Percentiles rank a stretch among this genome's conserved stretches.
These are phyloP conservation scores for Heterochromis multidens DNA, from an alignment of 2,113 vertebrate genomes.

Conservation along the genomic window DNA sequence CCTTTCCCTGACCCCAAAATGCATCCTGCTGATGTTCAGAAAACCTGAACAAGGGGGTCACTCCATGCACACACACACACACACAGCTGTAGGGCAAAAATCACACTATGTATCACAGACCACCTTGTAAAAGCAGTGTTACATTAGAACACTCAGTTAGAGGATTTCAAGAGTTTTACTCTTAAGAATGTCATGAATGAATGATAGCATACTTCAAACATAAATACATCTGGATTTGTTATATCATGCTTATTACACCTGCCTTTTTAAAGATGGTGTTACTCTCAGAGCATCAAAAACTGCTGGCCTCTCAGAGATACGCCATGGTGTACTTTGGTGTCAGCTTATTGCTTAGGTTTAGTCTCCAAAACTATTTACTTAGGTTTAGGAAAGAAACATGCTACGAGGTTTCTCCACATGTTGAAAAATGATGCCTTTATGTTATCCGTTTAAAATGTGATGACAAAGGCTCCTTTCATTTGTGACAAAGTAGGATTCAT, in stretches of 20 bases:
- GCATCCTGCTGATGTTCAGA: conserved; percentile 43
- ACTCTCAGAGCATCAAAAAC: not conserved
- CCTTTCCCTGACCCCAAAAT: conserved; percentile 33
- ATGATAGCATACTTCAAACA: not conserved
- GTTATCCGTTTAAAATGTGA: not conserved
- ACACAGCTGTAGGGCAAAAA: not conserved
- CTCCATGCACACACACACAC: not conserved
- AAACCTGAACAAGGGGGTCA: conserved; percentile 38
- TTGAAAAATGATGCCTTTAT: not conserved
- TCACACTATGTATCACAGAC: not conserved
- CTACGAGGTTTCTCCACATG: not conserved
- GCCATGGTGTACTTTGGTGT: not conserved
- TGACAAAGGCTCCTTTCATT: not conserved
- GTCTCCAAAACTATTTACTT: too few species aligned
- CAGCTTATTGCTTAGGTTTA: too few species aligned
- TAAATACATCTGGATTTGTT: too few species aligned
- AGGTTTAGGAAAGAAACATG: not conserved
- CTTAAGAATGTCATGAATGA: not conserved
- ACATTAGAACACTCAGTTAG: not conserved
- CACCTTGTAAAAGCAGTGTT: not conserved
- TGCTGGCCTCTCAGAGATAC: not conserved
- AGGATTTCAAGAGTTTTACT: not conserved
- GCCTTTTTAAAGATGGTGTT: too few species aligned
- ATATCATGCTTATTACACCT: too few species aligned
- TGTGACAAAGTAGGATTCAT: not conserved